A percentile compares a stretch with the other conserved stretches of the same genome.
Evolutionary conservation across 2,113 vertebrate genomes (phyloP).

Genomic region (Odocoileus hemionus): DNA sequence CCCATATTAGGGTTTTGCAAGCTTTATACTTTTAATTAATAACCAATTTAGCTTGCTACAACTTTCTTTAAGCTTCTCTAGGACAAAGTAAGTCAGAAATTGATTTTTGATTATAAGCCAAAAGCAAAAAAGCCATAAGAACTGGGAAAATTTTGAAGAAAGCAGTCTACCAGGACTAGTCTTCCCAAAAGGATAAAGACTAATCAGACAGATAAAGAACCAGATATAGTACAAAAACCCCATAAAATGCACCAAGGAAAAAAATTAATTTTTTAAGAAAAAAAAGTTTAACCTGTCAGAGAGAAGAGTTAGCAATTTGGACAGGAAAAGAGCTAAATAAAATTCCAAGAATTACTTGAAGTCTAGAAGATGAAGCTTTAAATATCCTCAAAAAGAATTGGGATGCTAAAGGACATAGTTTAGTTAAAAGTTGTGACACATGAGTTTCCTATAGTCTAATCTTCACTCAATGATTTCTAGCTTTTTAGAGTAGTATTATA

Average conservation of each 20-base stretch:
- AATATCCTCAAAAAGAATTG: neutral
- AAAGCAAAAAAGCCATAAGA: neutral
- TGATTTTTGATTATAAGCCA: neutral
- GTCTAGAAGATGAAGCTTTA: neutral
- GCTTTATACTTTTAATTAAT: conserved; percentile 32
- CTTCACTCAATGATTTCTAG: neutral
- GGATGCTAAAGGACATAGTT: neutral
- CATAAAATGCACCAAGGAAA: neutral
- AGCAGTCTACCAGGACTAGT: neutral
- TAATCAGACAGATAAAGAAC: neutral
- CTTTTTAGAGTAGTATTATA: neutral
- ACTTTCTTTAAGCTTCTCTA: neutral
- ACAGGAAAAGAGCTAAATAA: neutral
- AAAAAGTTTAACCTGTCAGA: neutral
- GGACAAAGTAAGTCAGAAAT: neutral
- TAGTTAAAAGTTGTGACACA: neutral
- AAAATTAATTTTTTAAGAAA: neutral
- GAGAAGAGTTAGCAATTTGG: neutral
- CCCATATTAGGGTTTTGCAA: neutral
- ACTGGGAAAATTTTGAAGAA: neutral
- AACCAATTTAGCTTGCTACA: neutral
- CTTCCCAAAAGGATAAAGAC: neutral
- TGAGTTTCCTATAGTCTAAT: neutral
- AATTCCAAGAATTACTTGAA: neutral
- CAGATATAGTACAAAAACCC: neutral